Base-by-base conservation (phyloP, 2,797 vertebrate species). In the Gobio occitaniae region DNA sequence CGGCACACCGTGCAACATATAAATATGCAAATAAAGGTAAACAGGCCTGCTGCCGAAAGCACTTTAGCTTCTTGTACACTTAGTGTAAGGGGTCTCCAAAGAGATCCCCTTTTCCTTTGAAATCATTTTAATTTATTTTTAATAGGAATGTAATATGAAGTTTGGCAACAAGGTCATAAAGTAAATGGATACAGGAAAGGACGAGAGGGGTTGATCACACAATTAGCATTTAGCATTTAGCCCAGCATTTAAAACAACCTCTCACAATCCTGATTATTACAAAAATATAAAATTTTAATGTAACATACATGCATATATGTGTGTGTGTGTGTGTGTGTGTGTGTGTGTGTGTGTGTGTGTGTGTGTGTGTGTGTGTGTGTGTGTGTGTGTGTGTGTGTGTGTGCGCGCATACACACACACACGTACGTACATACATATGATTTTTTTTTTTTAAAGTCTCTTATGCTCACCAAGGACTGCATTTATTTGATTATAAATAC, bases 61-160 rank as follows among this genome's bases (percentile, higher is more conserved):
- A 47, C 13, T 25, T 83, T 65, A n/a, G 29, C 50, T 32, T 71
- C 68, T 54, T 38, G 59, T 69, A 44, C 38, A 66, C 74, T 84
- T 59, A 70, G 74, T 56, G n/a, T 25, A 66, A 68, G 32, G 9
- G 44, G n/a, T 84, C 72, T 59, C 48, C 48, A 84, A 38, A 21
- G 82, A 84, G 72, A 59, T 7, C 48, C 25, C 36, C 7, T 44
- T n/a, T 41, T 48, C n/a, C 50, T 29, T 56, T 68, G 41, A 83
- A 66, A 38, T 68, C 17, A 9, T 25, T 78, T n/a, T 48, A 47
- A 78, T 69, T 78, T 1, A 56, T 41, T 66, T 83, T 66, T 68
- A 77, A 69, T 69, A 80, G 29, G 65, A 54, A 38, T 69, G 54
- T 80, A 80, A 52, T 69, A 69, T 10, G 48, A 32, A 54, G 13